Base-by-base conservation (phyloP, 2,797 vertebrate species). In the Rhinoraja longicauda region DNA sequence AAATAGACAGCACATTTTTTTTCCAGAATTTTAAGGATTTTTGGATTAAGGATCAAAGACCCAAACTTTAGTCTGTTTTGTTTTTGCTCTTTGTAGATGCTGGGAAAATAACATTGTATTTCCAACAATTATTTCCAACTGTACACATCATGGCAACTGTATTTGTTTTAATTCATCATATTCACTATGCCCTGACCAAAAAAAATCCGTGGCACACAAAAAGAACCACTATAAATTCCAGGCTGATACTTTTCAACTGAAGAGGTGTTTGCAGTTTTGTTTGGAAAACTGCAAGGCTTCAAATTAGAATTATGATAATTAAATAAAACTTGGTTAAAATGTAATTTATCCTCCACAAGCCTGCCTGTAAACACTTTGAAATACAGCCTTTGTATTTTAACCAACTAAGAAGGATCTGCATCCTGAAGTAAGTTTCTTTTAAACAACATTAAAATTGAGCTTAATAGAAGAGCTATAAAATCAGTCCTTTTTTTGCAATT, bases 381-480 rank as follows among this genome's bases (percentile, higher is more conserved):
- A 91, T 73, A 73, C 90, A 91, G 90, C 90, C 90, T 53, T 17
- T 73, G 67, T 1, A 73, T 12, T 73, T 29, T 45, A 70, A n/a
- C 90, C 36, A 91, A 45, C 90, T 29, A 53, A 53, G 67, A 91
- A 72, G 90, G 39, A 72, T 73, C 21, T 73, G 67, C 64, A 73
- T 91, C 90, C 24, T 73, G 67, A 67, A 91, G 90, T 45, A 64
- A 62, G 67, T 70, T 45, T 91, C n/a, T 72, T 13, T 90, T 24
- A 91, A 72, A 78, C 8, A 73, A 91, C 67, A 73, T 36, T 72
- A 70, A 91, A 73, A 91, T 17, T 39, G 67, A 72, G 70, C 36
- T 91, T 72, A 72, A 72, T 29, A 73, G 70, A 91, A 91, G 21
- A 88, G 84, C n/a, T 88, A 88, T 88, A 91, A 91, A 91, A 91